A percentile compares a stretch with the other conserved stretches of the same genome.
These are phyloP conservation scores for Cataglyphis rosenhaueri DNA, from an alignment of 2,888 invertebrate species.

Conservation along the genomic window DNA sequence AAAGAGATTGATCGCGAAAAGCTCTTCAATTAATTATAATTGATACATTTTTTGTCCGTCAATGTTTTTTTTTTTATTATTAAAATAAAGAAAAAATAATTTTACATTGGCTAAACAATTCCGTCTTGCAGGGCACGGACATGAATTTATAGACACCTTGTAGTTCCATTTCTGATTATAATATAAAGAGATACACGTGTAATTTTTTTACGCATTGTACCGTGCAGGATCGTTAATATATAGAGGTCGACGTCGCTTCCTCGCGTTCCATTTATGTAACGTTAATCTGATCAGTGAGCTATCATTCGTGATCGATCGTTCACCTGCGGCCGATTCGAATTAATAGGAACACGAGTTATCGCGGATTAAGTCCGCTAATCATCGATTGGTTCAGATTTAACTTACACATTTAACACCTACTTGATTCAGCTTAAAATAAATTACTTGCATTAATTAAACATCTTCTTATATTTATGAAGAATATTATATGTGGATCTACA, in stretches of 20 bases:
- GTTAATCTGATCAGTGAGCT: constrained; percentile 25
- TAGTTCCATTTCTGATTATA: background rate
- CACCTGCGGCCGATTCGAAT: background rate
- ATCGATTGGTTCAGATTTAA: constrained; percentile 7
- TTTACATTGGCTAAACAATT: background rate
- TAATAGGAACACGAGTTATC: constrained; percentile 16
- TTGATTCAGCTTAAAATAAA: background rate
- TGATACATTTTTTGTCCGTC: background rate
- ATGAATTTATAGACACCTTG: background rate
- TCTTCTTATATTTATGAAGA: background rate
- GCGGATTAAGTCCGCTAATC: background rate
- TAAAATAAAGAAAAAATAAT: background rate
- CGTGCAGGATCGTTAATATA: background rate
- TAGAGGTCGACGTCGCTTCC: background rate
- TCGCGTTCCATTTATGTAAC: constrained; percentile 42
- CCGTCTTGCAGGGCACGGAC: background rate
- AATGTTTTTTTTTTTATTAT: background rate
- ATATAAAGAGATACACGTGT: background rate
- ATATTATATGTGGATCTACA: background rate
- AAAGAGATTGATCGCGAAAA: background rate
- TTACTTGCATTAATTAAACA: constrained; percentile 6
- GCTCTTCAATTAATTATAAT: background rate
- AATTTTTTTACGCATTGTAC: constrained; percentile 8
- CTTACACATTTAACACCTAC: background rate
- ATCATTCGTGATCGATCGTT: constrained; percentile 9